Evolutionary conservation across 2,888 invertebrate species (phyloP).

Genomic region (Actias luna): DNA sequence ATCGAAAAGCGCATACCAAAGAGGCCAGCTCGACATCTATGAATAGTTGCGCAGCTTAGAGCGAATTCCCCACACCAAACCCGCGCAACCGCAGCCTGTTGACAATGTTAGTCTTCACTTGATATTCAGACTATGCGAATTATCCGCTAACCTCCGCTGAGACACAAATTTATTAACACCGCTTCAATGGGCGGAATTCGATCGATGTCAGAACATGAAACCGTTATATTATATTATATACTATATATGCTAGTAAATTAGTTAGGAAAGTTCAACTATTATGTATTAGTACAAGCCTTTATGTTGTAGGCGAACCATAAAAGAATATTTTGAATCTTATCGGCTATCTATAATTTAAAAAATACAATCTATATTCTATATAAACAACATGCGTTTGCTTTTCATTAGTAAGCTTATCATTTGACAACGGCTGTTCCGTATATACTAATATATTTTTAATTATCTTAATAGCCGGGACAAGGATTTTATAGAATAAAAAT

Average conservation of each 20-base stretch:
- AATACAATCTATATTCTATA: too few relatives aligned
- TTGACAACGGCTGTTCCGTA: too few relatives aligned
- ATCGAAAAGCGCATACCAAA: constrained; percentile 17
- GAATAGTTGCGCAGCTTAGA: constrained; percentile 55
- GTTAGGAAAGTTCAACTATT: neutral
- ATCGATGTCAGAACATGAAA: constrained; percentile 20
- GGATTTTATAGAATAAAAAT: too few relatives aligned
- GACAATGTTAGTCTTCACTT: constrained; percentile 56
- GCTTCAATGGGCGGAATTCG: constrained; percentile 32
- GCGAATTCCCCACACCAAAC: constrained; percentile 40
- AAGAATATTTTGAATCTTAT: too few relatives aligned
- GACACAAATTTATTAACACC: constrained; percentile 60
- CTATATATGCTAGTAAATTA: too few relatives aligned
- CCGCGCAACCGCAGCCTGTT: constrained; percentile 52
- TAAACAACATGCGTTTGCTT: too few relatives aligned
- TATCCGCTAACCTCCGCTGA: constrained; percentile 53
- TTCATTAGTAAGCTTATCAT: too few relatives aligned
- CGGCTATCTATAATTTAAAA: too few relatives aligned
- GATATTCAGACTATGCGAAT: constrained; percentile 64
- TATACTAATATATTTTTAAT: too few relatives aligned
- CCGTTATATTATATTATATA: neutral
- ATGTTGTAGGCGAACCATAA: too few relatives aligned
- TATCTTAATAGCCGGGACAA: too few relatives aligned
- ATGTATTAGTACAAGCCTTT: too few relatives aligned
- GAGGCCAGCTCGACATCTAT: constrained; percentile 28